Evolutionary conservation across 2,888 invertebrate species (phyloP).

Genomic region (Mesochorus sp.): DNA sequence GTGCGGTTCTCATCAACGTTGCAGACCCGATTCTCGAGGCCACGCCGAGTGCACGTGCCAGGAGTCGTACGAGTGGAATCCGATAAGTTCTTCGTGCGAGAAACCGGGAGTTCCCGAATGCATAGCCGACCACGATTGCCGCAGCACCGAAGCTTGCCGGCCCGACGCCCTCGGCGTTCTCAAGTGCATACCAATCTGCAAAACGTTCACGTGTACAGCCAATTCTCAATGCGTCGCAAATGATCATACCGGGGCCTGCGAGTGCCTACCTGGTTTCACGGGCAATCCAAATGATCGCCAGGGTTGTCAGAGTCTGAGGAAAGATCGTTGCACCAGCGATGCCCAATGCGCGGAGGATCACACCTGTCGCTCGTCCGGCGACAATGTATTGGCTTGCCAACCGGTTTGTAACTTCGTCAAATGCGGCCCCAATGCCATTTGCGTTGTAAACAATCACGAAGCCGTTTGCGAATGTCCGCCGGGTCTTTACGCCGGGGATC

Average conservation of each 20-base stretch:
- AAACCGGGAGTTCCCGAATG: slow-evolving; percentile 95
- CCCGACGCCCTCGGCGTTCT: slow-evolving; percentile 93
- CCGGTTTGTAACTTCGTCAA: slow-evolving; percentile 90
- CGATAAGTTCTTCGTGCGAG: slow-evolving; percentile 90
- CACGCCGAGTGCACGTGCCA: slow-evolving; percentile 91
- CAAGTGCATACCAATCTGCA: slow-evolving; percentile 91
- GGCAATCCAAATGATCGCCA: slow-evolving; percentile 95
- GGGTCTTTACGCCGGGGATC: slow-evolving; percentile 93
- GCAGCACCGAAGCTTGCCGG: slow-evolving; percentile 87
- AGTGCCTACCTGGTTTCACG: slow-evolving; percentile 91
- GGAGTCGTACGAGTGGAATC: slow-evolving; percentile 92
- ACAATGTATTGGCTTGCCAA: slow-evolving; percentile 87
- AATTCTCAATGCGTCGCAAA: slow-evolving; percentile 91
- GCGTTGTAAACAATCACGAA: slow-evolving; percentile 94
- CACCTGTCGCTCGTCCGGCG: slow-evolving; percentile 86
- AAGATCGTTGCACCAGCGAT: slow-evolving; percentile 90
- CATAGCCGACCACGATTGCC: slow-evolving; percentile 87
- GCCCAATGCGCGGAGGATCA: slow-evolving; percentile 93
- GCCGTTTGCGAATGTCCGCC: slow-evolving; percentile 95
- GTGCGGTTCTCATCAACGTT: slow-evolving; percentile 92
- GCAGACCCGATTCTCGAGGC: slow-evolving; percentile 86
- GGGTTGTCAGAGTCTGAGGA: slow-evolving; percentile 90
- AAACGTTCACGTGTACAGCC: slow-evolving; percentile 91
- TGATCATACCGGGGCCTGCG: slow-evolving; percentile 90
- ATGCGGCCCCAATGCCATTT: slow-evolving; percentile 94